Conservation (phyloP, 2,888 invertebrate genomes). For the Cryptus armator region DNA sequence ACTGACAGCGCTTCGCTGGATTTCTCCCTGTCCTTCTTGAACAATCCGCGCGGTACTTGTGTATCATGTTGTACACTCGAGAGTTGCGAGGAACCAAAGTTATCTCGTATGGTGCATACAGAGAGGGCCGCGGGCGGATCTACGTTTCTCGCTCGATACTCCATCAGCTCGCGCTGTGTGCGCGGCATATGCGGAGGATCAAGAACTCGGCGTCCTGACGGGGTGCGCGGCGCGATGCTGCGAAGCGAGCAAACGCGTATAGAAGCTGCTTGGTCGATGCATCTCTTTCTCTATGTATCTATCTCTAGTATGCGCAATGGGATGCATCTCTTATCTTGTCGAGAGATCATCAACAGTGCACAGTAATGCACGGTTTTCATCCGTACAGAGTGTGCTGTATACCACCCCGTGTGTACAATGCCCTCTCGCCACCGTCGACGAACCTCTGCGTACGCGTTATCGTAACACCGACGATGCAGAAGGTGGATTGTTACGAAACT, state of each 20-base stretch:
- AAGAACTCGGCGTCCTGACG: constrained; percentile 32
- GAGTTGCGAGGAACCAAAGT: constrained; percentile 14
- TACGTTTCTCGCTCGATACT: constrained; percentile 37
- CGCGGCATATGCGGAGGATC: constrained; percentile 21
- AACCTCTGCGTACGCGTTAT: constrained; percentile 13
- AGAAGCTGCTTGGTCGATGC: background rate
- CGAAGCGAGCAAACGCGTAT: constrained; percentile 9
- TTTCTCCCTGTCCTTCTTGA: constrained; percentile 46
- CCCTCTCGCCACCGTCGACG: background rate
- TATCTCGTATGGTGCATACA: background rate
- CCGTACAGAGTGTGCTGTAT: constrained; percentile 45
- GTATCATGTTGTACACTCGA: constrained; percentile 29
- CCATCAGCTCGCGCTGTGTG: constrained; percentile 7
- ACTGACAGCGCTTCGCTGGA: constrained; percentile 53
- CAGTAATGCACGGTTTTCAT: constrained; percentile 72
- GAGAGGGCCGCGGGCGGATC: constrained; percentile 45
- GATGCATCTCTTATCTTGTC: constrained; percentile 76
- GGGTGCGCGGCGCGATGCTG: constrained; percentile 8
- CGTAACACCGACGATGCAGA: background rate
- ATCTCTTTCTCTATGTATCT: background rate
- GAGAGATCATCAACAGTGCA: constrained; percentile 71
- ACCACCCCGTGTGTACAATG: constrained; percentile 17
- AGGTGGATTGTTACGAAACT: background rate
- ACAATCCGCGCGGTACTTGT: constrained; percentile 41
- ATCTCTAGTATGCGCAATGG: constrained; percentile 66